Conservation (phyloP, 1,140 invertebrate genomes). For the Oscheius sp. region DNA sequence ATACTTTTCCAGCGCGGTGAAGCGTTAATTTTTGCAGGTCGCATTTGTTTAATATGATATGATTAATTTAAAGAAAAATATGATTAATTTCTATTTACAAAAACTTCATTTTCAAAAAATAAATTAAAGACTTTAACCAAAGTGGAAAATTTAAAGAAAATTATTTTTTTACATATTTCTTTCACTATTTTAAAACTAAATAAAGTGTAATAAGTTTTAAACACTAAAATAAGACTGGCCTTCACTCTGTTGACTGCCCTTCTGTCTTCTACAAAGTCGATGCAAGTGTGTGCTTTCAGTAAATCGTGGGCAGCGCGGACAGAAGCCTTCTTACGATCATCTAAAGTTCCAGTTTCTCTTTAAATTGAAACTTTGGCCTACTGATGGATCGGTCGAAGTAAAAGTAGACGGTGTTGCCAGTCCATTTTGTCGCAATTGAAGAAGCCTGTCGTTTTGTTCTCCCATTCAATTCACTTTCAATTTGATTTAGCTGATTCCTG, state of each 20-base stretch:
- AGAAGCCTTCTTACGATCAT: not conserved
- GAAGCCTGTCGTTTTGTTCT: conserved; percentile 3
- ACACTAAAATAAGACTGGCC: not conserved
- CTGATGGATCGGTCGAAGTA: not conserved
- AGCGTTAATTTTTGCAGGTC: too few species aligned
- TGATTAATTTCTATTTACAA: too few species aligned
- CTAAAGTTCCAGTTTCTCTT: not conserved
- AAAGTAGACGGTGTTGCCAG: conserved; percentile 4
- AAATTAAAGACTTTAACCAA: too few species aligned
- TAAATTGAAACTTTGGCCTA: not conserved
- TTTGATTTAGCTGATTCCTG: not conserved
- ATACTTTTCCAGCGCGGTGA: too few species aligned
- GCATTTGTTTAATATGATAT: too few species aligned
- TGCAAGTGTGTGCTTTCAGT: not conserved
- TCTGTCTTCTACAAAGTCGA: not conserved
- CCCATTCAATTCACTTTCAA: not conserved
- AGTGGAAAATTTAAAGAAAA: too few species aligned
- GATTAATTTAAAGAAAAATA: too few species aligned
- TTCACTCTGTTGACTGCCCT: conserved; percentile 7
- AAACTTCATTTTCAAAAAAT: too few species aligned
- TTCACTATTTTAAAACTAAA: too few species aligned
- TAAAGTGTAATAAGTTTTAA: not conserved
- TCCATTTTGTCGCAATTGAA: not conserved
- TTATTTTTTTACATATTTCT: too few species aligned
- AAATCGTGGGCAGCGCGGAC: not conserved